These are phyloP conservation scores for Engystomops pustulosus DNA, from an alignment of 2,113 vertebrate species.

Conservation along the genomic window DNA sequence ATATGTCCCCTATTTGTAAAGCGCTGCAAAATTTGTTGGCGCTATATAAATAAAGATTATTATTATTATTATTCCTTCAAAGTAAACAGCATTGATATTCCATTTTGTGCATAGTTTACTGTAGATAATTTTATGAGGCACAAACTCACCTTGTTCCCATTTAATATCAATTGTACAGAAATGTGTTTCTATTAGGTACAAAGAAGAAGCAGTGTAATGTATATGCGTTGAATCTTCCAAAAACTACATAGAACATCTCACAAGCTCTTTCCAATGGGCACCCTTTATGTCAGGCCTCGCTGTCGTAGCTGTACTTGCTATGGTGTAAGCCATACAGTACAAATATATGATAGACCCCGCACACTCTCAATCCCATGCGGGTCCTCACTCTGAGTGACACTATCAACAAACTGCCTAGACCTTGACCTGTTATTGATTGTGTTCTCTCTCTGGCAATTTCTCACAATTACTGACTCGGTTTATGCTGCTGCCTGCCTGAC, in stretches of 20 bases:
- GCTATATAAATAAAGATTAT: too few species aligned
- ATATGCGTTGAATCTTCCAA: too few species aligned
- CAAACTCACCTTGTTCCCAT: too few species aligned
- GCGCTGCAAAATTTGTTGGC: too few species aligned
- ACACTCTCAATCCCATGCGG: background rate
- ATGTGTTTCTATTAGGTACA: too few species aligned
- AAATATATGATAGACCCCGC: background rate
- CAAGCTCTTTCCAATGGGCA: background rate
- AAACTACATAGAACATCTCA: background rate
- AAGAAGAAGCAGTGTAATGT: too few species aligned
- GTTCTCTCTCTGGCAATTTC: slow-evolving; percentile 4
- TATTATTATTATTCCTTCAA: too few species aligned
- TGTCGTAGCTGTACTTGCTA: background rate
- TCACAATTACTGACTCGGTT: slow-evolving; percentile 25
- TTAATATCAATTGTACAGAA: too few species aligned
- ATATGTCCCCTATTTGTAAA: too few species aligned
- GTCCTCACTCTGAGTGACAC: slow-evolving; percentile 4
- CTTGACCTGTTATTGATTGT: slow-evolving; percentile 44
- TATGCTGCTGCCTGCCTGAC: slow-evolving; percentile 15
- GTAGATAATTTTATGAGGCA: too few species aligned
- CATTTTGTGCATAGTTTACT: too few species aligned
- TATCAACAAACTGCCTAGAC: slow-evolving; percentile 7
- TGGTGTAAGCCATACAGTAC: background rate
- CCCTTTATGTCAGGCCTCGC: background rate
- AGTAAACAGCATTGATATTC: too few species aligned